Base-by-base conservation (phyloP, 2,888 invertebrate species). In the Muschampia plurimacula region DNA sequence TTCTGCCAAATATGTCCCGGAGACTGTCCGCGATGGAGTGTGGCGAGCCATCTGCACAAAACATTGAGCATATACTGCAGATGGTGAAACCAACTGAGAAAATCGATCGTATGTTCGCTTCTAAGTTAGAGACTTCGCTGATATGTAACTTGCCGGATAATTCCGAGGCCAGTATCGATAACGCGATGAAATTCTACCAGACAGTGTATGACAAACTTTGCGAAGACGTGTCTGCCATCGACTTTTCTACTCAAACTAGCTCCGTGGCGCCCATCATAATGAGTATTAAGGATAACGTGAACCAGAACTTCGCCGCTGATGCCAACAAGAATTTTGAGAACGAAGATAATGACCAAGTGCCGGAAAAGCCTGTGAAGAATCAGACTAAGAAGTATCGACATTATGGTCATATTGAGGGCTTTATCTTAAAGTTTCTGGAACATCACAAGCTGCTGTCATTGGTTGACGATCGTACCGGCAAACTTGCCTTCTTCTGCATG, bases 231-330 rank as follows among this genome's bases (percentile, higher is more conserved):
- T 75, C 83, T 0, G 63, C 69, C 15, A 85, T 91, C 0, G 94
- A 94, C 67, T 94, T 94, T 76, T 85, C 90, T 0, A 78, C 86
- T 0, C 89, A 90, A 70, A 89, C 92, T 0, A 88, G 90, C 69
- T 88, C 93, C 0, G 94, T 94, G 0, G 94, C 94, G 7, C 94
- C 94, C 0, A 93, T 94, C 0, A 93, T 94, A 2, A 93, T 94
- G 94, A 93, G 93, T 71, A 94, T 94, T 44, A 91, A 93, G 41
- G 94, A 94, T 74, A 94, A 94, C 60, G 94, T 94, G 0, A 93
- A 94, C 73, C 93, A 94, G 74, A 93, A 93, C 70, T 93, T 93
- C 73, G 83, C 92, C 0, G 84, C 86, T 0, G 94, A 94, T 55
- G 86, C 91, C 0, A 93, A 93, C 66, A 94, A 91, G 77, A 93